Percentiles rank a stretch among this genome's conserved stretches.
Conservation (phyloP, 2,888 invertebrate genomes). For the Drosophila percnosoma region DNA sequence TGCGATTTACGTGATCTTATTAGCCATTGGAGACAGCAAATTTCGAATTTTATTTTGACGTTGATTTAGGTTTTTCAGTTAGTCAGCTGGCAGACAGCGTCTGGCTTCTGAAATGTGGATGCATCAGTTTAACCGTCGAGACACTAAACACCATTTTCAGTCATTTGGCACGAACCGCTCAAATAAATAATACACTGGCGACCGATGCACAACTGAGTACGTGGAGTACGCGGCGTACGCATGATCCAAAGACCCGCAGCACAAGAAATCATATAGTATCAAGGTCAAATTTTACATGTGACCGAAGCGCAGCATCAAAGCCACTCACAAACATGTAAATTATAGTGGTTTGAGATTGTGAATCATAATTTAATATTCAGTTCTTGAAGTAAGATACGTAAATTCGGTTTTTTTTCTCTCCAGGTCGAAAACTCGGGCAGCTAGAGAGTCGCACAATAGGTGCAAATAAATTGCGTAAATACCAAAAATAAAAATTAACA, state of each 20-base stretch:
- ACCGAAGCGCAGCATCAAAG: not conserved
- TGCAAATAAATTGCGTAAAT: slow-evolving; percentile 62
- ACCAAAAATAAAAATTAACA: slow-evolving; percentile 43
- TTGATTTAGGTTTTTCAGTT: slow-evolving; percentile 13
- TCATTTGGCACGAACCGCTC: slow-evolving; percentile 60
- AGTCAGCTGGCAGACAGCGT: slow-evolving; percentile 39
- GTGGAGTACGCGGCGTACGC: slow-evolving; percentile 22
- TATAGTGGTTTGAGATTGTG: not conserved
- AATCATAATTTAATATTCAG: not conserved
- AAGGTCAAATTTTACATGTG: slow-evolving; percentile 35
- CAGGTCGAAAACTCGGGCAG: not conserved
- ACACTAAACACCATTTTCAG: slow-evolving; percentile 44
- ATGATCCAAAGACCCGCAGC: slow-evolving; percentile 40
- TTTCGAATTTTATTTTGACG: slow-evolving; percentile 28
- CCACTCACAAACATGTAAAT: not conserved
- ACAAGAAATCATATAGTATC: slow-evolving; percentile 8
- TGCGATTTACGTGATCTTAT: slow-evolving; percentile 65
- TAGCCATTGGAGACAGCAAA: slow-evolving; percentile 30
- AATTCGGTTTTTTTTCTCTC: no score
- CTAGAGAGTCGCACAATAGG: slow-evolving; percentile 34
- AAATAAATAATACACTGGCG: no score
- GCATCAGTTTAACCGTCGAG: slow-evolving; percentile 55
- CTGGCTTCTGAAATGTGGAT: slow-evolving; percentile 39
- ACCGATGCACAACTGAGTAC: slow-evolving; percentile 18
- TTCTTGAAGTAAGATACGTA: no score